Evolutionary conservation across 2,888 invertebrate genomes (phyloP).

Genomic region (Drosophila rubida): DNA sequence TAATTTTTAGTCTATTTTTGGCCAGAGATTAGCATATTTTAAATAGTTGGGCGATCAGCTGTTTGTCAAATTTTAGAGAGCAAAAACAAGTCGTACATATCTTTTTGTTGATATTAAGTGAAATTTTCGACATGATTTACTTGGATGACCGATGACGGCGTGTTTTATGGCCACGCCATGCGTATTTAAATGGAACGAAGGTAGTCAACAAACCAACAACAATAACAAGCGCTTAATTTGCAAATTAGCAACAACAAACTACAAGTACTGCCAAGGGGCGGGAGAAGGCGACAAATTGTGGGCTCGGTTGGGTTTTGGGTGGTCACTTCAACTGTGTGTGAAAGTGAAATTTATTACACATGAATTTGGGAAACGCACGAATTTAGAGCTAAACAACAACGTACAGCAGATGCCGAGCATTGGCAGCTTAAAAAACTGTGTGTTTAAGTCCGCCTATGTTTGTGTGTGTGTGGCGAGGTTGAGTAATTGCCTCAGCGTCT

Average conservation of each 20-base stretch:
- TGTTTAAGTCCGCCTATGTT: slow-evolving; percentile 16
- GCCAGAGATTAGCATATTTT: background rate
- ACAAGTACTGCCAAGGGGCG: slow-evolving; percentile 8
- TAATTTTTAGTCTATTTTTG: background rate
- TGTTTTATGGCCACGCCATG: slow-evolving; percentile 14
- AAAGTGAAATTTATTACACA: slow-evolving; percentile 79
- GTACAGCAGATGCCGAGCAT: slow-evolving; percentile 23
- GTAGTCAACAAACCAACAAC: slow-evolving; percentile 37
- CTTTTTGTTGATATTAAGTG: slow-evolving; percentile 44
- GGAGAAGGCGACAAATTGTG: slow-evolving; percentile 30
- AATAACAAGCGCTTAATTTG: slow-evolving; percentile 47
- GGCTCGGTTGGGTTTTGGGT: slow-evolving; percentile 52
- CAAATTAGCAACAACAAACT: slow-evolving; percentile 57
- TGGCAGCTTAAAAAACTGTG: slow-evolving; percentile 13
- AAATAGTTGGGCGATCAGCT: background rate
- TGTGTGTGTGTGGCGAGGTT: slow-evolving; percentile 31
- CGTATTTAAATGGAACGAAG: slow-evolving; percentile 66
- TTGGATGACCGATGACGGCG: slow-evolving; percentile 41
- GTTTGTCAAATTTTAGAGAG: slow-evolving; percentile 16
- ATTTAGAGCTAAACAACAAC: slow-evolving; percentile 58
- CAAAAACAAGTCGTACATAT: slow-evolving; percentile 24
- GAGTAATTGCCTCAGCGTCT: slow-evolving; percentile 43
- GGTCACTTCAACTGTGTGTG: slow-evolving; percentile 69
- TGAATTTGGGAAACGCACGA: slow-evolving; percentile 57
- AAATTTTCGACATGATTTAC: slow-evolving; percentile 69